phyloP scores from a whole-genome alignment of 2,797 vertebrate genomes.

The Acanthurus leucopareius region DNA sequence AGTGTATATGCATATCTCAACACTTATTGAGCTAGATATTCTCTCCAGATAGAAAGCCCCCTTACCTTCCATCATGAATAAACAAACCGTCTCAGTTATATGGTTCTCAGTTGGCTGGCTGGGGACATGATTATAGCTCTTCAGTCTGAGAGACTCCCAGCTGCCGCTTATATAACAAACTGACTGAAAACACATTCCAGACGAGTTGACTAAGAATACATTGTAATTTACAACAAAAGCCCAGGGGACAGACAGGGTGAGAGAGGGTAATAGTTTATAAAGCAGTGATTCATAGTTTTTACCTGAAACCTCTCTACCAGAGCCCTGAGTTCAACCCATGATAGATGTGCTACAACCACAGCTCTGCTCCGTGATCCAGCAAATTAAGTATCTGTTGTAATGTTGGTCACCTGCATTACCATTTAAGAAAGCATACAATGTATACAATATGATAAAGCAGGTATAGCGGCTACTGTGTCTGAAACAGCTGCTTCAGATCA shows the following conservation, averaged over 20 bases:
- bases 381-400: slow-evolving; percentile 30
- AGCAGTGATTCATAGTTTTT: slow-evolving; percentile 67
- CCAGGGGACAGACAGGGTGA: slow-evolving; percentile 49
- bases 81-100: slow-evolving; percentile 65
- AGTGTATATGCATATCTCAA: slow-evolving; percentile 48
- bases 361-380: slow-evolving; percentile 28
- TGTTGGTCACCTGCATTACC: background rate
- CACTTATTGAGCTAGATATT: slow-evolving; percentile 39
- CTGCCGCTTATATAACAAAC: slow-evolving; percentile 68
- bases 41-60: slow-evolving; percentile 49
- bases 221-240: slow-evolving; percentile 73
- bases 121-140: slow-evolving; percentile 62
- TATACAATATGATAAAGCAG: slow-evolving; percentile 7
- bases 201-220: slow-evolving; percentile 71
- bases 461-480: background rate
- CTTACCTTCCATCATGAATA: slow-evolving; percentile 55
- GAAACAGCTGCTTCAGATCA: too few species aligned
- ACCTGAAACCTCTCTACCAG: slow-evolving; percentile 56
- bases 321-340: slow-evolving; percentile 36
- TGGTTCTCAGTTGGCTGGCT: slow-evolving; percentile 50
- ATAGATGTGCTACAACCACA: slow-evolving; percentile 16
- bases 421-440: background rate
- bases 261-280: slow-evolving; percentile 72
- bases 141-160: slow-evolving; percentile 66
- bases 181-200: slow-evolving; percentile 65